These are phyloP conservation scores for Probosciger aterrimus DNA, from an alignment of 2,113 vertebrate genomes.

Conservation along the genomic window DNA sequence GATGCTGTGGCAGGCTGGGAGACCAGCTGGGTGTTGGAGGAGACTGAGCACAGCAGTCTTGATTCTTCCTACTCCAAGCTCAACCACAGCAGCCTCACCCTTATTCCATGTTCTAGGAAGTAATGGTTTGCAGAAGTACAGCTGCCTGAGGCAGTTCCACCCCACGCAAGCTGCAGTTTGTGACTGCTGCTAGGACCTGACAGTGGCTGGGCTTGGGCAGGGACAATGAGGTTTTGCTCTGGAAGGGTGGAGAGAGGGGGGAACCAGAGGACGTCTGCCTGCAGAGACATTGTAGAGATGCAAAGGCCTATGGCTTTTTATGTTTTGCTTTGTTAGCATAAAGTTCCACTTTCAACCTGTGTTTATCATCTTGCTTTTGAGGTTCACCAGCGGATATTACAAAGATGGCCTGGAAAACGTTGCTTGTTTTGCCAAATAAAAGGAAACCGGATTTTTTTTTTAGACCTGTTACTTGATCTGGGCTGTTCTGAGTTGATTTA, in stretches of 20 bases:
- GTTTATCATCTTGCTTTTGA: neutral
- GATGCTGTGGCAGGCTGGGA: neutral
- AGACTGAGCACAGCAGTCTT: neutral
- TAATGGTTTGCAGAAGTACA: neutral
- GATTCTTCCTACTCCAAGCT: neutral
- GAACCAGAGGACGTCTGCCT: neutral
- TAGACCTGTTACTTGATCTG: neutral
- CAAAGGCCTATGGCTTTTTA: neutral
- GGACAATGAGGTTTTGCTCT: neutral
- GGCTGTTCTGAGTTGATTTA: neutral
- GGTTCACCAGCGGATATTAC: neutral
- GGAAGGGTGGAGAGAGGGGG: neutral
- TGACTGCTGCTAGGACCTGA: neutral
- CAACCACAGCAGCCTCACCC: neutral
- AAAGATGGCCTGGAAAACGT: neutral
- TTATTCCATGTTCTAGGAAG: neutral
- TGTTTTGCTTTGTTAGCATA: neutral
- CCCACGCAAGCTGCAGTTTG: neutral
- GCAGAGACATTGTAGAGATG: neutral
- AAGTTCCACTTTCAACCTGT: neutral
- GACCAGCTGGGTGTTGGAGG: accelerated
- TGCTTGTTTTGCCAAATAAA: neutral
- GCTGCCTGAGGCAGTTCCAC: neutral
- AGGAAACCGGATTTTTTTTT: neutral
- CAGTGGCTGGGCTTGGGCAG: neutral